Percentiles rank a stretch among this genome's conserved stretches.
Evolutionary conservation across 2,113 vertebrate species (phyloP).

Genomic region (Mesocricetus auratus): DNA sequence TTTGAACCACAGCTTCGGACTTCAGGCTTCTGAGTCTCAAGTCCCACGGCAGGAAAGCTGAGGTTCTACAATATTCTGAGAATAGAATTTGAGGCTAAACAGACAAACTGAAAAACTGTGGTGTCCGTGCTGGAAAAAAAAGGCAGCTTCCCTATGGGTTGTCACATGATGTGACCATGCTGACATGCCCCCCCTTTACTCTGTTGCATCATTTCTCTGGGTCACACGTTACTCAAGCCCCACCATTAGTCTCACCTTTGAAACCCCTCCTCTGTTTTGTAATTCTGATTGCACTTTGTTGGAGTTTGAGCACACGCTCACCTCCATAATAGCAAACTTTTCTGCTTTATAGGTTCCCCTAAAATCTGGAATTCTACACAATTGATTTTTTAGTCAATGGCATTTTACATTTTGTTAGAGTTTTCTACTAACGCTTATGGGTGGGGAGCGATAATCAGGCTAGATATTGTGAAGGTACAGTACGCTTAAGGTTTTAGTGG

Average conservation of each 20-base stretch:
- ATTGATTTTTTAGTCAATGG: neutral
- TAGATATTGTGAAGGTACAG: neutral
- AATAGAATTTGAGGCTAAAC: conserved; percentile 7
- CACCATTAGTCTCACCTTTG: neutral
- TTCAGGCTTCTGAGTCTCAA: neutral
- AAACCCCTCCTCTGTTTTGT: neutral
- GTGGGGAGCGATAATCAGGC: neutral
- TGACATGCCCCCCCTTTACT: neutral
- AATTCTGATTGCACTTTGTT: neutral
- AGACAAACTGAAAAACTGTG: neutral
- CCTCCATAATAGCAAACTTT: neutral
- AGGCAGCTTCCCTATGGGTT: neutral
- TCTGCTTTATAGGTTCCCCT: conserved; percentile 3
- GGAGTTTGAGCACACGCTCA: neutral
- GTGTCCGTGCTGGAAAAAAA: neutral
- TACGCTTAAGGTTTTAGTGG: neutral
- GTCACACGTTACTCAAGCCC: neutral
- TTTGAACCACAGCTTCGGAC: neutral
- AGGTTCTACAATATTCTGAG: conserved; percentile 27
- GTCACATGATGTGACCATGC: neutral
- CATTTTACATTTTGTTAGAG: neutral
- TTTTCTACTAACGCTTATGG: neutral
- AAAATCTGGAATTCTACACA: conserved; percentile 24
- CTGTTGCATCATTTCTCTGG: neutral
- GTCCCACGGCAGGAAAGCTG: neutral